Evolutionary conservation across 2,797 vertebrate genomes (phyloP).

Genomic region (Gymnothorax reevesii): DNA sequence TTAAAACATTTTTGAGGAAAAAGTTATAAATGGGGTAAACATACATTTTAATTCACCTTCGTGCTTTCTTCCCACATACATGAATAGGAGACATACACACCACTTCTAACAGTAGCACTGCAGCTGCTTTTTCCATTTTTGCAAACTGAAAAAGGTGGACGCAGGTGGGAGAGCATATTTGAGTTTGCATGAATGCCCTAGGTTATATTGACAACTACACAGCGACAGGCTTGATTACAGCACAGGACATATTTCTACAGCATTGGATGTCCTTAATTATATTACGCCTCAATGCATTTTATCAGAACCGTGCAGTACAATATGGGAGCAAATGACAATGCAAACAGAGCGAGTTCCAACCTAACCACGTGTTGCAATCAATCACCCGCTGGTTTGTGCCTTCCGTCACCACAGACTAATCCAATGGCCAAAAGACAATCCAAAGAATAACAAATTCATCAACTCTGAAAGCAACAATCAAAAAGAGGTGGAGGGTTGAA

Average conservation of each 20-base stretch:
- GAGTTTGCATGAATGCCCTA: background rate
- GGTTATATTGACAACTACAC: background rate
- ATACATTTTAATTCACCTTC: too few relatives aligned
- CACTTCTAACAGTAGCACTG: background rate
- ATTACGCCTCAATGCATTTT: slow-evolving; percentile 18
- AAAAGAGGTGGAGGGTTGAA: background rate
- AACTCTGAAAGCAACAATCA: background rate
- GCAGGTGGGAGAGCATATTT: background rate
- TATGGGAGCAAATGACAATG: background rate
- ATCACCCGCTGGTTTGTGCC: background rate
- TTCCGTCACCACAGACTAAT: background rate
- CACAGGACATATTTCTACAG: slow-evolving; percentile 3
- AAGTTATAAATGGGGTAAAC: too few relatives aligned
- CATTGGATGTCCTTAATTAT: slow-evolving; percentile 47
- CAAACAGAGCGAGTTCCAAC: background rate
- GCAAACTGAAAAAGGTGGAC: background rate
- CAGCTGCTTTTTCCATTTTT: background rate
- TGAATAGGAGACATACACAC: background rate
- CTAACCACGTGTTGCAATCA: background rate
- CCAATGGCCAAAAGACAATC: background rate
- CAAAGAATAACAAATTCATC: slow-evolving; percentile 9
- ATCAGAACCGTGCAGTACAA: slow-evolving; percentile 23
- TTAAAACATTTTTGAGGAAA: background rate
- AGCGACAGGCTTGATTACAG: background rate
- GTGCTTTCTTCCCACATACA: too few relatives aligned